Percentiles rank a stretch among this genome's conserved stretches.
Evolutionary conservation across 2,888 invertebrate species (phyloP).

Genomic region (Ectropis crepuscularia): DNA sequence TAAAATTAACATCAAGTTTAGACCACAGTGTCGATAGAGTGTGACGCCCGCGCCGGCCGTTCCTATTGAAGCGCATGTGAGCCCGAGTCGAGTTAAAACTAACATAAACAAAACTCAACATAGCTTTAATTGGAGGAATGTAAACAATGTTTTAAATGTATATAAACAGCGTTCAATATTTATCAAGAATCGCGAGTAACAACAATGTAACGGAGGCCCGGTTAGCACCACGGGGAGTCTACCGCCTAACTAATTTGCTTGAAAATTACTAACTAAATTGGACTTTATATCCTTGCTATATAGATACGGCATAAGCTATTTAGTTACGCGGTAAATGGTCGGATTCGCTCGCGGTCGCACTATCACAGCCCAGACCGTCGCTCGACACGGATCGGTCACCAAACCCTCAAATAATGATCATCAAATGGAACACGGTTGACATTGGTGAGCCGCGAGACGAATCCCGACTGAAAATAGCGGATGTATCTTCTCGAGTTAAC

Average conservation of each 20-base stretch:
- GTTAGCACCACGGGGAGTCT: conserved; percentile 71
- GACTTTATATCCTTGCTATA: too few species aligned
- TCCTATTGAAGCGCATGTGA: conserved; percentile 40
- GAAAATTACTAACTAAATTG: too few species aligned
- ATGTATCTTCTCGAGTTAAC: not conserved
- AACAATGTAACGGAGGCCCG: conserved; percentile 74
- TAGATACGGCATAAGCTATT: too few species aligned
- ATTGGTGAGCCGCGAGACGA: conserved; percentile 12
- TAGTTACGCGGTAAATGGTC: too few species aligned
- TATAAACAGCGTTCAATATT: conserved; percentile 73
- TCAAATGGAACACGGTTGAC: conserved; percentile 11
- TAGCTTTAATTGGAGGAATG: conserved; percentile 81
- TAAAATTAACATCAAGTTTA: conserved; percentile 17
- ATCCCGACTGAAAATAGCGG: not conserved
- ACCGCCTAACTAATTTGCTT: too few species aligned
- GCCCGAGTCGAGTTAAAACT: conserved; percentile 69
- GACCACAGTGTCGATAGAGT: conserved; percentile 45
- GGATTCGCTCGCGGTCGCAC: conserved; percentile 45
- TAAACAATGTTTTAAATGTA: conserved; percentile 80
- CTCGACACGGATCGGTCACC: conserved; percentile 27
- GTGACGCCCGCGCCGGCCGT: conserved; percentile 42
- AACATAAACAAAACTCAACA: conserved; percentile 81
- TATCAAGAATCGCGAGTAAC: conserved; percentile 77
- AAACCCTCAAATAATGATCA: conserved; percentile 29
- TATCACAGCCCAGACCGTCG: conserved; percentile 40